Conservation (phyloP, 2,888 invertebrate genomes). For the Tridacna crocea region DNA sequence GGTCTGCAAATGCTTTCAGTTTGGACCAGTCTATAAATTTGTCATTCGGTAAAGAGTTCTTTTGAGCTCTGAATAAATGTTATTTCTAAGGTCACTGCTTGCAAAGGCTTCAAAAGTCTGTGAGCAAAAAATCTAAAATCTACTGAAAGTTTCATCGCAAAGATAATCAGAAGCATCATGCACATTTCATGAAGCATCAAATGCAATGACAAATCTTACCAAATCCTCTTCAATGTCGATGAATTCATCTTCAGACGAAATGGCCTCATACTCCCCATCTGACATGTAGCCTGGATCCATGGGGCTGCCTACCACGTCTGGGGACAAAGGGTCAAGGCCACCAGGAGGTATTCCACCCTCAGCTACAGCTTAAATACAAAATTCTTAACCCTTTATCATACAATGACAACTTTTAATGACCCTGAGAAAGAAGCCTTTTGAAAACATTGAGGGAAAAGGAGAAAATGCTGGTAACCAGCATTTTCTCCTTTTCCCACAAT, state of each 20-base stretch:
- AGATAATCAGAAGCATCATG: too few relatives aligned
- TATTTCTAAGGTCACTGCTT: too few relatives aligned
- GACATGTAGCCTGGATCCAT: constrained; percentile 72
- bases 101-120: too few relatives aligned
- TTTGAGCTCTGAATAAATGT: too few relatives aligned
- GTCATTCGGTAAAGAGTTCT: too few relatives aligned
- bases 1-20: too few relatives aligned
- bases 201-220: constrained; percentile 34
- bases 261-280: constrained; percentile 78
- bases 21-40: too few relatives aligned
- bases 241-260: constrained; percentile 79
- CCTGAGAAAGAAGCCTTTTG: too few relatives aligned
- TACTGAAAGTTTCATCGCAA: too few relatives aligned
- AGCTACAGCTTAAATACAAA: not conserved
- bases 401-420: too few relatives aligned
- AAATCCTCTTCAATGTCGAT: constrained; percentile 70
- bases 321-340: constrained; percentile 79
- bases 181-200: too few relatives aligned
- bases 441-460: not conserved
- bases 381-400: not conserved
- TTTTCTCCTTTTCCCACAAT: not conserved
- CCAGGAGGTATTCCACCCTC: not conserved
- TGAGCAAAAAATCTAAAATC: too few relatives aligned
- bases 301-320: constrained; percentile 67
- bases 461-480: not conserved